phyloP scores from a whole-genome alignment of 2,113 vertebrate species.

The Sturnira hondurensis region DNA sequence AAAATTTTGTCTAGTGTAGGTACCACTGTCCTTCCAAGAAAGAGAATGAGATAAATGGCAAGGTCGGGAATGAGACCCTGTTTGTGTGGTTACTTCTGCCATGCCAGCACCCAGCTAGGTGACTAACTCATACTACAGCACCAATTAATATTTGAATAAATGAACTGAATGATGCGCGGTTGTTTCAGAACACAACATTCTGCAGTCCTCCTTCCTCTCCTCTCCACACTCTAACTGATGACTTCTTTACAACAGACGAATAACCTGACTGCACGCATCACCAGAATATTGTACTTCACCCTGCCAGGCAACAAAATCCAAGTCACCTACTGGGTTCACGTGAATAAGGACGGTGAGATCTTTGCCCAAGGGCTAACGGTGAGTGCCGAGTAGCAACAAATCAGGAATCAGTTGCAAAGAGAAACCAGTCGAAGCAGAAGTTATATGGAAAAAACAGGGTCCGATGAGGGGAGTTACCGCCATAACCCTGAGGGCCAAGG shows the following conservation, averaged over 20 bases:
- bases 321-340: background rate
- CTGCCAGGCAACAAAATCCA: background rate
- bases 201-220: background rate
- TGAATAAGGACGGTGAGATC: background rate
- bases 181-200: background rate
- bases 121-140: background rate
- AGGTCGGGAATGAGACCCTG: background rate
- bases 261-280: background rate
- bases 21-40: background rate
- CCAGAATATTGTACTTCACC: background rate
- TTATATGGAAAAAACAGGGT: too few relatives aligned
- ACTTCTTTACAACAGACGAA: slow-evolving; percentile 3
- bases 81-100: background rate
- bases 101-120: background rate
- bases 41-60: background rate
- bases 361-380: background rate
- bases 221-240: background rate
- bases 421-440: background rate
- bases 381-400: background rate
- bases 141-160: background rate
- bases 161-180: accelerated
- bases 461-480: too few relatives aligned
- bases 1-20: background rate
- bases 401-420: background rate
- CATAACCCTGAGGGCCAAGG: background rate